Base-by-base conservation (phyloP, 2,113 vertebrate genomes). In the Pomatostomus ruficeps region DNA sequence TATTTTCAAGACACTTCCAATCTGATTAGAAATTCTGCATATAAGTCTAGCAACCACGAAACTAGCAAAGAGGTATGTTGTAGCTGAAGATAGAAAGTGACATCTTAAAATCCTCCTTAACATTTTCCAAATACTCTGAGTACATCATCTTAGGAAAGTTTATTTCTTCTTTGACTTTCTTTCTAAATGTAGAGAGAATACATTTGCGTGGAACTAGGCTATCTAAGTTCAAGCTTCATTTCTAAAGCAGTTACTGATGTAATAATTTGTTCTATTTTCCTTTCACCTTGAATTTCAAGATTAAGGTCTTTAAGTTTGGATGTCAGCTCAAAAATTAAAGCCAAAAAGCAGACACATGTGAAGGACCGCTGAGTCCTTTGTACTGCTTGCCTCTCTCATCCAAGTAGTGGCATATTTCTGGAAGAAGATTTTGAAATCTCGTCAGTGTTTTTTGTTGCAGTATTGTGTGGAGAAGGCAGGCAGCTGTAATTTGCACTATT, bases 1-100 rank as follows among this genome's bases (percentile, higher is more conserved):
- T 88, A 73, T 63, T 93, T 85, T 80, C 75, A 95, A 93, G 85
- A 74, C 59, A 70, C 23, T 95, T 93, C 26, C 58, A 73, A 28
- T 54, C 10, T 93, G 63, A 92, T 90, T 88, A 88, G 55, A 58
- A 92, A 88, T 85, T 93, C 33, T 80, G 29, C 49, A 31, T 57
- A 0, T 76, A 83, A 76, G 25, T 49, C 51, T 55, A 92, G 33
- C 63, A 73, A 51, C 11, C 33, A 70, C 66, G 51, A 88, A 65
- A 15, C 25, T 18, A 54, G 42, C 2, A 8, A 76, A 85, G 66
- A 94, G 33, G 11, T 85, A 19, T 51, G n/a, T 77, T 92, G 55
- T 46, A 83, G 59, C 35, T 83, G 43, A 80, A 88, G 63, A 63
- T 35, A 43, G 40, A 94, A 89, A 78, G 24, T 67, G 38, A 45